Conservation (phyloP, 2,888 invertebrate genomes). For the Oegoconia quadripuncta region DNA sequence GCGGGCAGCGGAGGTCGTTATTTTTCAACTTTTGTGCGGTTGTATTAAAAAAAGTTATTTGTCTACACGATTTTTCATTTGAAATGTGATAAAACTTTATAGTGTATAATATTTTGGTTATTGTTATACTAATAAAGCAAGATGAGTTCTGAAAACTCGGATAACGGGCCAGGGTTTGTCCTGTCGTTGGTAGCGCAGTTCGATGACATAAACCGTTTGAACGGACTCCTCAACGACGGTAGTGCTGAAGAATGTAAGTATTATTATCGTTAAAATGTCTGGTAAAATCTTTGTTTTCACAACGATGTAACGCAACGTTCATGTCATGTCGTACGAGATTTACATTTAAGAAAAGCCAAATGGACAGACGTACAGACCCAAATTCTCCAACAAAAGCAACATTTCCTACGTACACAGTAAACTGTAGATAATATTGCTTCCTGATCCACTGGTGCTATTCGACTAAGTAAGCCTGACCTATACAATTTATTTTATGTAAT, state of each 20-base stretch:
- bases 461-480: too few relatives aligned
- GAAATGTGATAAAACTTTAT: slow-evolving; percentile 24
- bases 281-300: too few relatives aligned
- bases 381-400: too few relatives aligned
- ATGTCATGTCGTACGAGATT: too few relatives aligned
- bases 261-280: too few relatives aligned
- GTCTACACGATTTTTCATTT: slow-evolving; percentile 6
- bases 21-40: slow-evolving; percentile 24
- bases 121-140: slow-evolving; percentile 22
- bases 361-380: too few relatives aligned
- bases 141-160: slow-evolving; percentile 68
- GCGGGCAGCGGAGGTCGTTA: slow-evolving; percentile 20
- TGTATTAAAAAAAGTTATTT: slow-evolving; percentile 8
- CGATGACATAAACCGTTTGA: slow-evolving; percentile 85
- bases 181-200: slow-evolving; percentile 84
- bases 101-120: slow-evolving; percentile 15
- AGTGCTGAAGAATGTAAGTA: slow-evolving; percentile 84
- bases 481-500: too few relatives aligned
- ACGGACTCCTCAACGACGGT: slow-evolving; percentile 81
- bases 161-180: slow-evolving; percentile 52
- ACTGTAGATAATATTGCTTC: too few relatives aligned
- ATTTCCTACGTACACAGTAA: too few relatives aligned
- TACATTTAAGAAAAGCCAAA: too few relatives aligned
- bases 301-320: too few relatives aligned
- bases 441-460: too few relatives aligned